phyloP scores from a whole-genome alignment of 1,140 invertebrate genomes.

The Subanguina moxae region DNA sequence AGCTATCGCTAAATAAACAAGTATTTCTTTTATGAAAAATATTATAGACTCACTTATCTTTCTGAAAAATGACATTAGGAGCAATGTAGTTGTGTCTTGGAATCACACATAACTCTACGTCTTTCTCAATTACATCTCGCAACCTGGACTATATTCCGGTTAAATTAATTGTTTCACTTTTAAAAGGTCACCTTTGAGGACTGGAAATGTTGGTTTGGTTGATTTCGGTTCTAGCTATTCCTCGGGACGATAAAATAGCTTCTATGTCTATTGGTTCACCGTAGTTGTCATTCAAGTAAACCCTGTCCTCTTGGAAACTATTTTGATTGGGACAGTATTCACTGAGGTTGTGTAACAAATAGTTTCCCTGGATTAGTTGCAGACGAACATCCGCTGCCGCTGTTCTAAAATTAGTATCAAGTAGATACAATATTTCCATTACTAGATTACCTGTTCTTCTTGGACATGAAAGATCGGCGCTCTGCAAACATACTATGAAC shows the following conservation, averaged over 20 bases:
- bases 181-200: slow-evolving; percentile 35
- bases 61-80: background rate
- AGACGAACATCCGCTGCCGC: background rate
- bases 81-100: background rate
- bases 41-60: too few species aligned
- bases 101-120: background rate
- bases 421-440: too few species aligned
- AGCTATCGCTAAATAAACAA: background rate
- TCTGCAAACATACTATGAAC: too few species aligned
- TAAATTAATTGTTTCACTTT: slow-evolving; percentile 22
- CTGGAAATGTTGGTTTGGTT: slow-evolving; percentile 17
- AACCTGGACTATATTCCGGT: background rate
- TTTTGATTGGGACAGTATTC: background rate
- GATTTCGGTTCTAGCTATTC: slow-evolving; percentile 44
- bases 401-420: background rate
- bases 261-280: slow-evolving; percentile 45
- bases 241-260: slow-evolving; percentile 44
- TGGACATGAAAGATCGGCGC: too few species aligned
- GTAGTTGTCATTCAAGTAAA: background rate
- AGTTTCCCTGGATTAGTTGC: background rate
- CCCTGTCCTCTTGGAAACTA: too few species aligned
- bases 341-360: background rate
- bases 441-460: too few species aligned
- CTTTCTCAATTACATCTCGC: slow-evolving; percentile 1
- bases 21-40: too few species aligned